These are phyloP conservation scores for Desmodus rotundus DNA, from an alignment of 2,113 vertebrate species.

Conservation along the genomic window DNA sequence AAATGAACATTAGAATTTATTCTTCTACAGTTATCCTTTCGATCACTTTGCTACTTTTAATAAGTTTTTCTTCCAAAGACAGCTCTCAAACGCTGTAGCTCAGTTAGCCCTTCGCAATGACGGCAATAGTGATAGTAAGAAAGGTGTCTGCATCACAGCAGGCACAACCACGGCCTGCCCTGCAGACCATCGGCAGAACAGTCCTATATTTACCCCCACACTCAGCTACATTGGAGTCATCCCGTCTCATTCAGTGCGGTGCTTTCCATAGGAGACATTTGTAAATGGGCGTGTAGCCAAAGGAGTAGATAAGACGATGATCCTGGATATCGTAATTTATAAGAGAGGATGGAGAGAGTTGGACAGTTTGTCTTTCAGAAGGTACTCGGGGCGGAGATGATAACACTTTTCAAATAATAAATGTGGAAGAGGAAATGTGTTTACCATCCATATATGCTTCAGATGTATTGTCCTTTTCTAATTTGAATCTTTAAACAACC, in stretches of 20 bases:
- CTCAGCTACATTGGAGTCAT: not conserved
- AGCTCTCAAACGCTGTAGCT: not conserved
- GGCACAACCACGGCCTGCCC: accelerated
- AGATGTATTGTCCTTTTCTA: not conserved
- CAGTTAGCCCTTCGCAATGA: not conserved
- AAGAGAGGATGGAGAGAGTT: not conserved
- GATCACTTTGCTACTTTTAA: not conserved
- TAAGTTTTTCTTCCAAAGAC: not conserved
- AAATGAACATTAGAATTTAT: conserved; percentile 20
- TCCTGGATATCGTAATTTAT: not conserved
- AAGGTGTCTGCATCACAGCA: not conserved
- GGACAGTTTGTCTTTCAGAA: not conserved
- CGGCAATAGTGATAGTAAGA: not conserved
- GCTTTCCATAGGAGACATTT: not conserved
- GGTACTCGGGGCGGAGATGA: too few relatives aligned
- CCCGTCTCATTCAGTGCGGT: not conserved
- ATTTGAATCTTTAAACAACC: not conserved
- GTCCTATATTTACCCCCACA: not conserved
- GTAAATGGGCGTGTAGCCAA: not conserved
- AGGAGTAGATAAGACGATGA: not conserved
- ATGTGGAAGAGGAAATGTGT: not conserved
- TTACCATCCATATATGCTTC: not conserved
- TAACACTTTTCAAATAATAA: not conserved
- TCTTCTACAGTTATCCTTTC: not conserved
- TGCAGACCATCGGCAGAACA: not conserved